Conservation (phyloP, 64 coral and sea anemone genomes). For the Porites lutea region DNA sequence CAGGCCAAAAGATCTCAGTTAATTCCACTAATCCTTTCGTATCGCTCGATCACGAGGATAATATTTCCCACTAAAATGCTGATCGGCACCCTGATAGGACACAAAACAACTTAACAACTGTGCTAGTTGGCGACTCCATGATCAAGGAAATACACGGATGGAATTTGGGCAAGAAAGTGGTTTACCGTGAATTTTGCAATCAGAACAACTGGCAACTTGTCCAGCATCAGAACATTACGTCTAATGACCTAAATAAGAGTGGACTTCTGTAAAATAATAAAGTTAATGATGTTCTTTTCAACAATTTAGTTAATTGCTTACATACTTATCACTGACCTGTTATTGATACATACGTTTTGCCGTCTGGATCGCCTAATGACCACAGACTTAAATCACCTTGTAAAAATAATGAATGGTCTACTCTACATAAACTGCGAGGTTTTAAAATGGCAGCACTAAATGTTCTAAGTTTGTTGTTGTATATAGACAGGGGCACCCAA, state of each 20-base stretch:
- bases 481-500: too few relatives aligned
- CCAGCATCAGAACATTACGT: background rate
- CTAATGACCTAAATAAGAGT: conserved; percentile 10
- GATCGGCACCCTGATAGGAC: background rate
- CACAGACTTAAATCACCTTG: background rate
- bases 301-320: background rate
- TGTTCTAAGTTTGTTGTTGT: background rate
- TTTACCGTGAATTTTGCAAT: background rate
- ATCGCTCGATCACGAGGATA: too few relatives aligned
- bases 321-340: background rate
- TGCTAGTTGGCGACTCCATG: conserved; percentile 34
- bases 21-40: too few relatives aligned
- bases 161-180: conserved; percentile 21
- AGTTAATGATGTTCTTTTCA: background rate
- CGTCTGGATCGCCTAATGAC: background rate
- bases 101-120: background rate
- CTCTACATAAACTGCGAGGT: background rate
- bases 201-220: conserved; percentile 41
- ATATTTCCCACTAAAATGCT: too few relatives aligned
- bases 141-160: conserved; percentile 12
- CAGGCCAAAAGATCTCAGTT: too few relatives aligned
- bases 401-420: background rate
- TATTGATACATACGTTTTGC: background rate
- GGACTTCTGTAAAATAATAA: background rate
- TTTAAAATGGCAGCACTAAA: conserved; percentile 4